Conservation (phyloP, 2,113 vertebrate genomes). For the Chitala chitala region DNA sequence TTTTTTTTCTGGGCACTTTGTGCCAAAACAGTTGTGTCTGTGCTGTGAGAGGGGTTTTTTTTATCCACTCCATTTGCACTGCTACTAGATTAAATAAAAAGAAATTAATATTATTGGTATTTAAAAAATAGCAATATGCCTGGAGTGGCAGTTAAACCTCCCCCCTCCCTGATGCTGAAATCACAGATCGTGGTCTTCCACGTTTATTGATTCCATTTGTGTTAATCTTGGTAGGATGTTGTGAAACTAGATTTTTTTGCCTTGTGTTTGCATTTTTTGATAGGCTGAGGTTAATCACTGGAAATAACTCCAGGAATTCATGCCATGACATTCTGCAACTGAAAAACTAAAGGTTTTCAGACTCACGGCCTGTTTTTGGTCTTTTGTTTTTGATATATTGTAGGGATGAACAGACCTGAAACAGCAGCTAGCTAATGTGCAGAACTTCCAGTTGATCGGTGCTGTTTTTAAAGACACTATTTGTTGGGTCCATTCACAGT, state of each 20-base stretch:
- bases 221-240: too few relatives aligned
- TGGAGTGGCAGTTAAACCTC: not conserved
- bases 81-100: too few relatives aligned
- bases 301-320: constrained; percentile 6
- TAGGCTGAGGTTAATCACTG: not conserved
- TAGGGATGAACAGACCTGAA: constrained; percentile 45
- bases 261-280: not conserved
- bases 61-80: too few relatives aligned
- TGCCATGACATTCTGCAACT: too few relatives aligned
- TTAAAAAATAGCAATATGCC: too few relatives aligned
- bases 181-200: not conserved
- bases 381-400: constrained; percentile 21
- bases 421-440: constrained; percentile 66
- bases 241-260: not conserved
- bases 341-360: too few relatives aligned
- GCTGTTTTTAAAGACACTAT: constrained; percentile 22
- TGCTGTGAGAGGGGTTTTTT: too few relatives aligned
- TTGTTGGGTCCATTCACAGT: constrained; percentile 29
- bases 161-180: not conserved
- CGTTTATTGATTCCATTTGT: not conserved
- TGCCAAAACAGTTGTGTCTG: too few relatives aligned
- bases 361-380: not conserved
- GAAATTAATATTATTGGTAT: too few relatives aligned
- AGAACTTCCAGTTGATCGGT: constrained; percentile 63
- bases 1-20: too few relatives aligned